Base-by-base conservation (phyloP, 1,140 invertebrate species). In the Nephotettix cincticeps region DNA sequence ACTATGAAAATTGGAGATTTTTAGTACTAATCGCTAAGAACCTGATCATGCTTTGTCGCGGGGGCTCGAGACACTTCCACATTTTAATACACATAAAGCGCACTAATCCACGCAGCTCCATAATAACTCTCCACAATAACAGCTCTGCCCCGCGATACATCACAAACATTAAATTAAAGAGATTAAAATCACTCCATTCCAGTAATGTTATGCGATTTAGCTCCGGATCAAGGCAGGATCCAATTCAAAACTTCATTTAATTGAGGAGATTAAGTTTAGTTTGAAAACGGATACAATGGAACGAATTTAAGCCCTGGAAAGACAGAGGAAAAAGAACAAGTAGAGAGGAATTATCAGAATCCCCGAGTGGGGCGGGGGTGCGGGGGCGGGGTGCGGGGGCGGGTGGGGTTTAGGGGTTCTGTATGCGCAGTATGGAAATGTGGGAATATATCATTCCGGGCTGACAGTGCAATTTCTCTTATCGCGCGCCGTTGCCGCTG, bases 381-480 rank as follows among this genome's bases (percentile, higher is more conserved):
- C 21, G 27, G 43, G 40, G 66, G 40, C 27, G 68, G 40, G 47
- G 23, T 23, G 40, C 6, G 28, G 58, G 69, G 19, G 69, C 2
- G 19, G 56, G 36, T n/a, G 61, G 45, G 63, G 68, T 69, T 58
- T 69, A 71, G 63, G 69, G 71, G 64, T 65, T 61, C 58, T 65
- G 64, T 45, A 72, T 72, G 73, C 71, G 51, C 47, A 73, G 74
- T 72, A 74, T 74, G 73, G 72, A 75, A 75, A 75, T 73, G 70
- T 69, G 66, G 65, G 71, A 69, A 76, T 76, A 76, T 76, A 76
- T 76, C 75, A 76, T 75, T 76, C 72, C 61, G 72, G 71, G 72
- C 54, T 75, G 75, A 76, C 75, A 76, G 75, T 73, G 73, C 73
- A 76, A 76, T 76, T 76, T 76, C 75, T 76, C 71, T 76, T 76